A percentile compares a stretch with the other conserved stretches of the same genome.
These are phyloP conservation scores for Thalassophryne amazonica DNA, from an alignment of 2,797 vertebrate species.

Conservation along the genomic window DNA sequence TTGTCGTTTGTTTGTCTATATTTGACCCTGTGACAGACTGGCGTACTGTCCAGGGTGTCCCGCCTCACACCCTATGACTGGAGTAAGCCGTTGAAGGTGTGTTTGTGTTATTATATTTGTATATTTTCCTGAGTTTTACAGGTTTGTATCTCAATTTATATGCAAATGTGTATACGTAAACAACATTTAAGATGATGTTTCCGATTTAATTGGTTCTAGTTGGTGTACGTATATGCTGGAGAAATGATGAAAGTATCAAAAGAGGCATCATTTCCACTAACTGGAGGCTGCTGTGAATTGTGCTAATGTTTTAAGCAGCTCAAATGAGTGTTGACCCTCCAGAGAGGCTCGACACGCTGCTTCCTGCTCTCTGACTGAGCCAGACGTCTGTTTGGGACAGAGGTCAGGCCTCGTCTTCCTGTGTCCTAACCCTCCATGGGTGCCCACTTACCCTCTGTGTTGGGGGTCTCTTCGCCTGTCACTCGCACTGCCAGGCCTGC, in stretches of 20 bases:
- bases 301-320: slow-evolving; percentile 42
- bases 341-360: slow-evolving; percentile 43
- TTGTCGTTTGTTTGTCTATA: too few relatives aligned
- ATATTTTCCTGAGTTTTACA: too few relatives aligned
- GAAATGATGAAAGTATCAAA: slow-evolving; percentile 24
- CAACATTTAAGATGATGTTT: too few relatives aligned
- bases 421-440: slow-evolving; percentile 68
- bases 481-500: slow-evolving; percentile 41
- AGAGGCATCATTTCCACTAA: slow-evolving; percentile 32
- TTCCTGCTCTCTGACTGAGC: slow-evolving; percentile 50
- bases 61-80: too few relatives aligned
- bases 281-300: slow-evolving; percentile 30
- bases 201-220: too few relatives aligned
- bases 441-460: slow-evolving; percentile 73
- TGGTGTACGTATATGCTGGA: too few relatives aligned
- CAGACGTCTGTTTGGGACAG: slow-evolving; percentile 64
- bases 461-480: slow-evolving; percentile 67
- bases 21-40: too few relatives aligned
- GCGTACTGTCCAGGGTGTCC: too few relatives aligned
- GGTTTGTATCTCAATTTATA: too few relatives aligned
- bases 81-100: too few relatives aligned
- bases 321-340: slow-evolving; percentile 40
- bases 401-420: slow-evolving; percentile 69
- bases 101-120: too few relatives aligned
- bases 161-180: too few relatives aligned